Percentiles rank a stretch among this genome's conserved stretches.
Conservation (phyloP, 2,797 vertebrate genomes). For the Gymnocypris eckloni region DNA sequence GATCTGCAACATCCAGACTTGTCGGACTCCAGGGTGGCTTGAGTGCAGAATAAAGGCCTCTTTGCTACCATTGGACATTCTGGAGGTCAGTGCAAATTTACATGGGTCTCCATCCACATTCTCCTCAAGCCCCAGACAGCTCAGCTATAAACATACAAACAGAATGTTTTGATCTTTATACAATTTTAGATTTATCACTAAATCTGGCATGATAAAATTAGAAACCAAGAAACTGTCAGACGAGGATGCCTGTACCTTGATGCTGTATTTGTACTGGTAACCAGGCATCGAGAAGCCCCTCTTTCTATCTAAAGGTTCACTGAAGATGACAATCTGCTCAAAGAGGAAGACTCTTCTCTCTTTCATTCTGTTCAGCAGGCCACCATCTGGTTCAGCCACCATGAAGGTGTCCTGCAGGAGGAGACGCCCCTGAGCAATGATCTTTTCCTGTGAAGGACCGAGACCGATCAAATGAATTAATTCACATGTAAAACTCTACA, state of each 20-base stretch:
- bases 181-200: neutral
- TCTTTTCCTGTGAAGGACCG: conserved; percentile 87
- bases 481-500: neutral
- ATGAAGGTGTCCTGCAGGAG: conserved; percentile 96
- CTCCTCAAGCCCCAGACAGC: conserved; percentile 94
- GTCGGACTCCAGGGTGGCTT: conserved; percentile 89
- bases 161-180: neutral
- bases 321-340: conserved; percentile 98
- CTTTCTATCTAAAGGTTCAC: conserved; percentile 96
- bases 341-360: conserved; percentile 98
- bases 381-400: conserved; percentile 89
- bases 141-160: conserved; percentile 79
- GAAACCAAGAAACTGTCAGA: neutral
- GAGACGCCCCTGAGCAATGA: conserved; percentile 96
- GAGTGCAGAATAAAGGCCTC: conserved; percentile 94
- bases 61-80: conserved; percentile 78
- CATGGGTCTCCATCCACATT: conserved; percentile 92
- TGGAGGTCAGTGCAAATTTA: conserved; percentile 93
- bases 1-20: conserved; percentile 97
- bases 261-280: conserved; percentile 96
- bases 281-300: conserved; percentile 95
- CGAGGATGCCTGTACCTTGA: conserved; percentile 85
- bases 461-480: neutral
- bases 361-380: conserved; percentile 87
- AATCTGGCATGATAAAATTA: neutral